Base-by-base conservation (phyloP, 2,797 vertebrate genomes). In the Pipistrellus kuhlii region DNA sequence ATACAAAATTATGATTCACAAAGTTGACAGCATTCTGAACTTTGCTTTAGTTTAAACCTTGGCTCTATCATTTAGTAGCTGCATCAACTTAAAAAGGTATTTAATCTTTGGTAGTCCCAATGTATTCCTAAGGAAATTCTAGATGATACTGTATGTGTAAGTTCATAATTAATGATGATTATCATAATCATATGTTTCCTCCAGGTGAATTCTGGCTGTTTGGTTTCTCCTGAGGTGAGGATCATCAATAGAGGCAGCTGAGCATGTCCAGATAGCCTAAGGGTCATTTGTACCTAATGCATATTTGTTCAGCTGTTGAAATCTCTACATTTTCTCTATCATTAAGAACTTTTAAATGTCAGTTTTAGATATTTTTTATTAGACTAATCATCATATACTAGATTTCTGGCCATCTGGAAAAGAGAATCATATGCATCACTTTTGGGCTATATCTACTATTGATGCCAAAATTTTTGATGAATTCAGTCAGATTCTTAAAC, bases 381-480 rank as follows among this genome's bases (percentile, higher is more conserved):
- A 80, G 77, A 73, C n/a, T 91, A 77, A 41, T 62, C n/a, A 72
- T 27, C 57, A n/a, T 86, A 78, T 68, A 69, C 32, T 90, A 89
- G 55, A 87, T 48, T 84, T n/a, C 57, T 88, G 68, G 59, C 88
- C 86, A 93, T 94, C 64, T 91, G 57, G 57, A 85, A 85, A 85
- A 73, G 84, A 85, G 55, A 92, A 86, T 92, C 6, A 41, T 82
- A 57, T 51, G 30, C 77, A 77, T 95, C 64, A 82, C 46, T 93
- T 62, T 94, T 32, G 30, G 68, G 8, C 59, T 71, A 23, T 66
- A 51, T 94, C 84, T 93, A 83, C 73, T 88, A 83, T n/a, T 35
- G 46, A 88, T 88, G 89, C 51, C 94, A 90, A 93, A 90, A 83
- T 82, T 91, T 87, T 92, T 91, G 53, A 82, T 62, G 86, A 86